Percentiles rank a stretch among this genome's conserved stretches.
Conservation (phyloP, 2,797 vertebrate species). For the Amblyraja radiata region DNA sequence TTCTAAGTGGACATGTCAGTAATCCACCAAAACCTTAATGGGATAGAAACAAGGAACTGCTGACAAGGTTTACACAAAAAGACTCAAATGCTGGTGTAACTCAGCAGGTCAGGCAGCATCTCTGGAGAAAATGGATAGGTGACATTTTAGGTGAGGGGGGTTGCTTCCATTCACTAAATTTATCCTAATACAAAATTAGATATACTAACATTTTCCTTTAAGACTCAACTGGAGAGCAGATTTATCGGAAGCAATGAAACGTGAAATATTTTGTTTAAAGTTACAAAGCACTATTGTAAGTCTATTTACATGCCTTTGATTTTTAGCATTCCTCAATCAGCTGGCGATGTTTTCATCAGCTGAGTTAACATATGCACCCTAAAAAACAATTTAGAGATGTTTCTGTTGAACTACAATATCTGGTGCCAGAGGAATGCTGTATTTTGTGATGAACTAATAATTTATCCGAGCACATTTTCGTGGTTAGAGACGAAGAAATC, state of each 20-base stretch:
- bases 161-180: too few species aligned
- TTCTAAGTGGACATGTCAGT: neutral
- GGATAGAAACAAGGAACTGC: neutral
- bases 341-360: neutral
- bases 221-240: neutral
- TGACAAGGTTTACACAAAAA: too few species aligned
- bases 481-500: neutral
- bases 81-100: too few species aligned
- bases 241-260: neutral
- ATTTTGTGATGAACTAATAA: neutral
- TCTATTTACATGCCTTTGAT: neutral
- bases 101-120: too few species aligned
- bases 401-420: neutral
- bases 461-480: neutral
- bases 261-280: neutral
- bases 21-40: neutral
- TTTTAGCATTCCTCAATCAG: neutral
- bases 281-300: neutral
- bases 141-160: too few species aligned
- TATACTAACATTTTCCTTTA: neutral
- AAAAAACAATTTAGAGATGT: neutral
- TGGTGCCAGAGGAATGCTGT: neutral
- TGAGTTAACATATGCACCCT: neutral
- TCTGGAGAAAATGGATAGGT: too few species aligned
- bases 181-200: neutral